Conservation (phyloP, 2,888 invertebrate genomes). For the Heliconius hortense region DNA sequence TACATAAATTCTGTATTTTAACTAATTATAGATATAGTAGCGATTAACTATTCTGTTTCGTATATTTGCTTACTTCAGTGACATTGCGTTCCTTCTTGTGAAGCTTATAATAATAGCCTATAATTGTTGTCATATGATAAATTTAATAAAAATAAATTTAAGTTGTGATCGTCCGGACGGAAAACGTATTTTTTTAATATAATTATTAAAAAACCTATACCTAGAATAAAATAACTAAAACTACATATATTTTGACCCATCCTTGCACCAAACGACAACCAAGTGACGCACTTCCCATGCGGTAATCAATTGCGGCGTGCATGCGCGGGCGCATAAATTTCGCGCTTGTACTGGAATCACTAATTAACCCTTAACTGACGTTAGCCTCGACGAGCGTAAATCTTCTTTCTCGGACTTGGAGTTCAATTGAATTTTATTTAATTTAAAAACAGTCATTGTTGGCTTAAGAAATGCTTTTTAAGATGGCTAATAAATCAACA, state of each 20-base stretch:
- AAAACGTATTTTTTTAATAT: background rate
- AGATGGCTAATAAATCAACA: constrained; percentile 10
- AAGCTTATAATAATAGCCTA: too few relatives aligned
- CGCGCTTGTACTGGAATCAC: constrained; percentile 61
- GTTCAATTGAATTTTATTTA: constrained; percentile 66
- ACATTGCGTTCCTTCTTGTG: too few relatives aligned
- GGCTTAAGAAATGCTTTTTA: constrained; percentile 14
- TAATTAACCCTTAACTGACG: constrained; percentile 76
- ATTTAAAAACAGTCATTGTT: constrained; percentile 36
- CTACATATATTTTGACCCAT: background rate
- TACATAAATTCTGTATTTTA: too few relatives aligned
- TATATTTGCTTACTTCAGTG: background rate
- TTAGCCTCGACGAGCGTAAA: constrained; percentile 59
- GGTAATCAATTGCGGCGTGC: constrained; percentile 63
- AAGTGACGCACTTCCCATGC: constrained; percentile 50
- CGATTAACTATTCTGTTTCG: too few relatives aligned
- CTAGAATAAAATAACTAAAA: background rate
- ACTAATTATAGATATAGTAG: too few relatives aligned
- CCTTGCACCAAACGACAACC: constrained; percentile 30
- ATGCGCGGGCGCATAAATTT: constrained; percentile 63
- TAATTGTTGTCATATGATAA: too few relatives aligned
- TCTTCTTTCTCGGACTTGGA: constrained; percentile 55
- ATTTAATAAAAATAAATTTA: too few relatives aligned
- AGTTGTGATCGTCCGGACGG: too few relatives aligned
- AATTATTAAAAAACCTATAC: background rate